Evolutionary conservation across 2,888 invertebrate genomes (phyloP), one percentile per base, ranked within the genome.

Genomic region (Ditylenchus weischeri): DNA sequence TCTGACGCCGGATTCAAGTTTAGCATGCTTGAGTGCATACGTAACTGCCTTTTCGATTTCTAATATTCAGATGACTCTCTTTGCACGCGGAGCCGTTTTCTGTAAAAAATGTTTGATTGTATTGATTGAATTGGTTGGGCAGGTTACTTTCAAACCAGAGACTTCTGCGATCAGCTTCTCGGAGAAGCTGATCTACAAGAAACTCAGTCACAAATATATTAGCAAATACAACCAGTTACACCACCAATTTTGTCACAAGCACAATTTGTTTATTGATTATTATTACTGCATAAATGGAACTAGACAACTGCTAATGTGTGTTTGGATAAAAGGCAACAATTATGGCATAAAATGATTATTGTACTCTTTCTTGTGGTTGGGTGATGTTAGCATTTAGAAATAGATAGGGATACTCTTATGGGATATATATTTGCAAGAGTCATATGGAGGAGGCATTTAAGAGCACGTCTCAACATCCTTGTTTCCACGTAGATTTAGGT

Each of bases 41-140:
- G n/a, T n/a, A n/a, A n/a, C n/a, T n/a, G n/a, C n/a, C n/a, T n/a
- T n/a, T 5, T 29, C 5, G 5, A 29, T 29, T 54, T 54, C 15
- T 35, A 8, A 36, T 29, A 23, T 70, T 57, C 51, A 78, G 74
- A 70, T 76, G 66, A 75, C 75, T 10, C 67, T 79, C 5, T 79
- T 75, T 66, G 71, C 75, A 13, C 79, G 78, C 15, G 69, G 70
- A 5, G 74, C 76, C 11, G 67, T 74, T 19, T 69, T 78, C 35
- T 23, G 62, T 5, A 76, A 76, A 38, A 57, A 66, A 19, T 79
- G 79, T 60, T 21, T 62, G 0, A 63, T 77, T n/a, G 59, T 76
- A 50, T 57, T 79, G 13, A 63, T 79, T n/a, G 79, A 79, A 62
- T 62, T 79, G 59, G 54, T 49, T 21, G 72, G 72, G 15, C 15